Percentiles rank a stretch among this genome's conserved stretches.
Conservation (phyloP, 2,113 vertebrate genomes). For the Pelmatolapia mariae region DNA sequence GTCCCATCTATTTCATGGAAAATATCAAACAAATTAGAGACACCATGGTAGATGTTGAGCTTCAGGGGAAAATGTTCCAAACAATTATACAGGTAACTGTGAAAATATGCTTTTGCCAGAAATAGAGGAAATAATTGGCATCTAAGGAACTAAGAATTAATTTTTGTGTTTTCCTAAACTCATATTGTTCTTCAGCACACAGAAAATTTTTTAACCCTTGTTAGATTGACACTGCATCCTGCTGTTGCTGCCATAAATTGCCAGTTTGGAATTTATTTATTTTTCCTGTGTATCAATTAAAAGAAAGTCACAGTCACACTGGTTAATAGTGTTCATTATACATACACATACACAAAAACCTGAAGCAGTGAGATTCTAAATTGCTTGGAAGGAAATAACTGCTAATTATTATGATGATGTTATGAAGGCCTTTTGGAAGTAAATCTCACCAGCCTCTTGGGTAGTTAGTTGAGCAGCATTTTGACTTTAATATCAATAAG, state of each 20-base stretch:
- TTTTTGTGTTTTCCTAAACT: slow-evolving; percentile 43
- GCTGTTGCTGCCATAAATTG: neutral
- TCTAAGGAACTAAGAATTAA: slow-evolving; percentile 25
- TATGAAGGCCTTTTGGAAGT: neutral
- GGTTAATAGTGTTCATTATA: neutral
- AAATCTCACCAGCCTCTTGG: neutral
- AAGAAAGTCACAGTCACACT: neutral
- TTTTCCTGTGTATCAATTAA: neutral
- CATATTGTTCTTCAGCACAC: neutral
- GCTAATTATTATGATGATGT: neutral
- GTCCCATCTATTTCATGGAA: slow-evolving; percentile 58
- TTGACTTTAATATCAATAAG: neutral
- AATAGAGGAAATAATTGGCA: slow-evolving; percentile 30
- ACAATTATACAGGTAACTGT: neutral
- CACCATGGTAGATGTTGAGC: slow-evolving; percentile 28
- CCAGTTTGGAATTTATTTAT: neutral
- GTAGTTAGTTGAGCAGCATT: neutral
- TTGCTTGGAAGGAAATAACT: neutral
- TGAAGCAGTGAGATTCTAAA: neutral
- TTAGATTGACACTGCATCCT: neutral
- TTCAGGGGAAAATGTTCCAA: neutral
- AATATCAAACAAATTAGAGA: slow-evolving; percentile 49
- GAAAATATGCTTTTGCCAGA: neutral
- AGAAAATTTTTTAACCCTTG: neutral
- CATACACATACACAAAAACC: neutral